A percentile compares a stretch with the other conserved stretches of the same genome.
phyloP scores from a whole-genome alignment of 2,797 vertebrate species.

The Spinibarbus caldwelli region DNA sequence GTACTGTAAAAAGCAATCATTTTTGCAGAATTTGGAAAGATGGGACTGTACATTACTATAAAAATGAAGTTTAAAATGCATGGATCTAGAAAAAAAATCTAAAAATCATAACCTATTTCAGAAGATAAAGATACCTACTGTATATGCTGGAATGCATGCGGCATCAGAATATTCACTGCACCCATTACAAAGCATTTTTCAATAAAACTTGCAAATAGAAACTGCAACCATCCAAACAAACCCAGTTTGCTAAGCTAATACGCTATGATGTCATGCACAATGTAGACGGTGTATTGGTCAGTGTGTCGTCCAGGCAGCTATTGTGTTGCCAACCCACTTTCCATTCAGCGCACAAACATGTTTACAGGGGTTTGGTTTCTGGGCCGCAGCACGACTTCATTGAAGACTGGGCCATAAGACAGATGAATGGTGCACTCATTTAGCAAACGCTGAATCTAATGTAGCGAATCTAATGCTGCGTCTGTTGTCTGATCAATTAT shows the following conservation, averaged over 20 bases:
- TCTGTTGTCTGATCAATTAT: not conserved
- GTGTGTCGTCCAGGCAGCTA: conserved; percentile 63
- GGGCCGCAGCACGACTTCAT: conserved; percentile 15
- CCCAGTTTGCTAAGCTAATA: conserved; percentile 56
- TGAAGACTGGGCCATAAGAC: not conserved
- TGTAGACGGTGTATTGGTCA: conserved; percentile 59
- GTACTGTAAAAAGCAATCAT: not conserved
- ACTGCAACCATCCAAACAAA: not conserved
- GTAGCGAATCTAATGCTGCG: not conserved
- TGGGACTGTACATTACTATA: too few species aligned
- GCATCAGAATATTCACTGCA: conserved; percentile 9
- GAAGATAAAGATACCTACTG: conserved; percentile 3
- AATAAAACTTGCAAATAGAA: not conserved
- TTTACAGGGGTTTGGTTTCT: conserved; percentile 45
- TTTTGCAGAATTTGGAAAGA: not conserved
- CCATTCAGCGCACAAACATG: conserved; percentile 55
- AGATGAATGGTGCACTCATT: not conserved
- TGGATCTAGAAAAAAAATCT: not conserved
- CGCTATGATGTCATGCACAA: conserved; percentile 61
- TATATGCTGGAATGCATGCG: not conserved
- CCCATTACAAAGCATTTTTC: not conserved
- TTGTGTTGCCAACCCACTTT: conserved; percentile 70
- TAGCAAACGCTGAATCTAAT: conserved; percentile 2
- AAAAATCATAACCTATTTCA: not conserved
- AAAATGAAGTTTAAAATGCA: not conserved